phyloP scores from a whole-genome alignment of 64 coral and sea anemone genomes.

The Hydrozoanthus tunicans region DNA sequence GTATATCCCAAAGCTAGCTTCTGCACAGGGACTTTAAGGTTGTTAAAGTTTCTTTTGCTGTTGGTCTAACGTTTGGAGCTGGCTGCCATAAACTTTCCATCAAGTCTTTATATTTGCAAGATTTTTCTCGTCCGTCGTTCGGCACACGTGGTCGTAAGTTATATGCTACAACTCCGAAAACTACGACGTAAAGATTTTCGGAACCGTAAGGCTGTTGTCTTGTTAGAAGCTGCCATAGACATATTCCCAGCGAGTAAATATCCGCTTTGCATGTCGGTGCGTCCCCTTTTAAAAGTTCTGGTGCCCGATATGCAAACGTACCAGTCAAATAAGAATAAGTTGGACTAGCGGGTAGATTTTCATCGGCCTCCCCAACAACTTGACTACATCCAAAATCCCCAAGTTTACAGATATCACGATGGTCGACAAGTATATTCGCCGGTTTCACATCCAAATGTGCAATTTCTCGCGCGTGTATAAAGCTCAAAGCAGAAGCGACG shows the following conservation, averaged over 20 bases:
- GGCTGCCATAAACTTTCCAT: conserved; percentile 81
- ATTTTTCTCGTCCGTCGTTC: conserved; percentile 13
- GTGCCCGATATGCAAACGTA: conserved; percentile 94
- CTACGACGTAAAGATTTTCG: conserved; percentile 91
- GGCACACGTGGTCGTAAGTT: conserved; percentile 93
- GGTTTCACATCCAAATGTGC: conserved; percentile 97
- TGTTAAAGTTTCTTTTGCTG: conserved; percentile 58
- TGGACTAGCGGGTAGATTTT: conserved; percentile 92
- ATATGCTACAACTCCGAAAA: conserved; percentile 93
- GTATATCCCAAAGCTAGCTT: conserved; percentile 16
- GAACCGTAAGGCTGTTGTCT: conserved; percentile 85
- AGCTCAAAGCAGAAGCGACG: conserved; percentile 69
- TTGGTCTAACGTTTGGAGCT: conserved; percentile 59
- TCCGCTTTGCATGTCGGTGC: conserved; percentile 84
- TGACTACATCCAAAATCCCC: conserved; percentile 97
- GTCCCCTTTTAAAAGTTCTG: conserved; percentile 91
- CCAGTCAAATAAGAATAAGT: conserved; percentile 94
- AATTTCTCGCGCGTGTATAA: conserved; percentile 81
- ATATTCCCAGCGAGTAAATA: conserved; percentile 93
- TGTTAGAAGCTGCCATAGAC: conserved; percentile 85
- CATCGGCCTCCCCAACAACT: conserved; percentile 76
- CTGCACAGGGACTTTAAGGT: conserved; percentile 58
- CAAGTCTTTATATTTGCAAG: conserved; percentile 71
- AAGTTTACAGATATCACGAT: conserved; percentile 88
- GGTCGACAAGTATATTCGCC: conserved; percentile 85